Evolutionary conservation across 2,113 vertebrate genomes (phyloP), one percentile per base, ranked within the genome.

Genomic region (Scolopax mira): DNA sequence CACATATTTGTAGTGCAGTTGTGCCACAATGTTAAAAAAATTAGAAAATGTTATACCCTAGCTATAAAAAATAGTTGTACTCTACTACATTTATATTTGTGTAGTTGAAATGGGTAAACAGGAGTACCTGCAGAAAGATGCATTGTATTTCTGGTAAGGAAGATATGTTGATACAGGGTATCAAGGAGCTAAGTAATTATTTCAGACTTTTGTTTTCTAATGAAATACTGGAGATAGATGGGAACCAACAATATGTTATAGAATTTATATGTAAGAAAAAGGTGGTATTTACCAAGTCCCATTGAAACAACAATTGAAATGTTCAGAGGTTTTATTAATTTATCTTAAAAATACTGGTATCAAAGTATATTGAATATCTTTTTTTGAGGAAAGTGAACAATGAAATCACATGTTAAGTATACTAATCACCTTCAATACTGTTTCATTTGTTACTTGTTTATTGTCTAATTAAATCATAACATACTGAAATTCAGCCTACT

Each of bases 251-350:
- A 30, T 49, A 51, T 42, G 27, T 77, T 35, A 27, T 21, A 49
- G 37, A 77, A 49, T 58, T 42, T 54, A 48, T 88, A 8, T 31
- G 10, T 78, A 16, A 85, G n/a, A 62, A 44, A 79, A 13, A 35
- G 22, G 24, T 69, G 14, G 25, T 7, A 52, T 61, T 88, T 74
- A 41, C 9, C 41, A 28, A 93, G 37, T 78, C 6, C 31, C 37
- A 37, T 72, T 83, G 57, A 65, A 60, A 72, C 31, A 79, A 33
- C 15, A 73, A 14, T 10, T 65, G 57, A 73, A 64, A 51, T 35
- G 14, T 78, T 17, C 18, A 74, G n/a, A 74, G 19, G 11, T 73
- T 96, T 96, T 95, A 96, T 85, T 90, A 3, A 64, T 61, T 65
- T 31, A 80, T 90, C 95, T 82, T 0, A 65, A 86, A 80, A 94